Evolutionary conservation across 2,113 vertebrate genomes (phyloP), one percentile per base, ranked within the genome.

Genomic region (Sturnira hondurensis): DNA sequence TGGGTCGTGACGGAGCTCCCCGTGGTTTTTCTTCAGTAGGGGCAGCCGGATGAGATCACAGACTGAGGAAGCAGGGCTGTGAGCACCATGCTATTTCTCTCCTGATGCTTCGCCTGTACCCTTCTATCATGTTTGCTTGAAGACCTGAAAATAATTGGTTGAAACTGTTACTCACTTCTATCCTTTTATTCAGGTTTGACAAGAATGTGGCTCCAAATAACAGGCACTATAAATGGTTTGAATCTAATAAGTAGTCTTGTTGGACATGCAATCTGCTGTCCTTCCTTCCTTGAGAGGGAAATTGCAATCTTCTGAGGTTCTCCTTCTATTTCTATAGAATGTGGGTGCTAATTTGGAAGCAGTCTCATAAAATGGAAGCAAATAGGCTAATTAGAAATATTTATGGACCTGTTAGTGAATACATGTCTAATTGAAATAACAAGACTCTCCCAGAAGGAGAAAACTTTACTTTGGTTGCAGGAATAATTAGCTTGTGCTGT

Each of bases 321-420:
- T 95, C 91, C 68, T 91, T 81, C 15, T 38, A 86, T 76, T 88
- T 92, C 93, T 90, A 91, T 91, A 97, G 97, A 95, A 88, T 83
- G 91, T 87, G 89, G 94, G 92, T 94, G 89, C 97, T 97, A 97
- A 97, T 98, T 82, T 98, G 97, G 98, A 98, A 94, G 95, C 82
- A 96, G 95, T 91, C 90, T 98, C 90, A 89, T 98, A 98, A 98
- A 97, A 94, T 94, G 82, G 97, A 96, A 92, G 92, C 96, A 97
- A 97, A 96, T 52, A 94, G 94, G 96, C 97, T 98, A 98, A 98
- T 98, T 98, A 97, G 93, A 95, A 98, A 98, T 97, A 98, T 98
- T 98, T 98, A 98, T 97, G 92, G 96, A 63, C 93, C 97, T 98
- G 73, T 98, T 98, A 98, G 93, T 82, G 95, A 95, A 90, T 97